These are phyloP conservation scores for Grapholita molesta DNA, from an alignment of 1,140 invertebrate species.

Conservation along the genomic window DNA sequence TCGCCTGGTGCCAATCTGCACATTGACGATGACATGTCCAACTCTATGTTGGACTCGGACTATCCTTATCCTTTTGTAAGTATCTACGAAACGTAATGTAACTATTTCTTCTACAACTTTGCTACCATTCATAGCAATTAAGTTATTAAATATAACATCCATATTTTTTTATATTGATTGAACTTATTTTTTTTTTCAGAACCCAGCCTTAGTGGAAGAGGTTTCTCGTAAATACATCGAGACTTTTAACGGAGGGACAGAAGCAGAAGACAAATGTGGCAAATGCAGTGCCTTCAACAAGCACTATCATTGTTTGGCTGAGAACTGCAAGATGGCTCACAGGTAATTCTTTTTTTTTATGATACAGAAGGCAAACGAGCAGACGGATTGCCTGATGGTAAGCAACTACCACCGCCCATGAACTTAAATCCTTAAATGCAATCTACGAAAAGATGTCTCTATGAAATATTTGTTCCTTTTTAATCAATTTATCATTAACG, in stretches of 20 bases:
- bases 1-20: constrained; percentile 59
- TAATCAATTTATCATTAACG: too few species aligned
- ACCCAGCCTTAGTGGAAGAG: constrained; percentile 80
- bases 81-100: constrained; percentile 19
- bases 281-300: constrained; percentile 83
- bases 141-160: too few species aligned
- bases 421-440: too few species aligned
- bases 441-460: too few species aligned
- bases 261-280: constrained; percentile 82
- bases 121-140: too few species aligned
- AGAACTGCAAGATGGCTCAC: constrained; percentile 83
- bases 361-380: neutral
- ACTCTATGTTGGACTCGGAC: constrained; percentile 56
- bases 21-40: constrained; percentile 62
- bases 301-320: constrained; percentile 88
- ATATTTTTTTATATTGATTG: too few species aligned
- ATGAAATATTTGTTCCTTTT: too few species aligned
- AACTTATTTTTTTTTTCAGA: constrained; percentile 79
- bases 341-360: constrained; percentile 65
- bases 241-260: constrained; percentile 70
- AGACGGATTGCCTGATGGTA: too few species aligned
- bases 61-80: constrained; percentile 64
- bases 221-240: constrained; percentile 76
- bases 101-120: neutral
- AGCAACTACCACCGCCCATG: too few species aligned